phyloP scores from a whole-genome alignment of 2,113 vertebrate species.

The Rousettus leschenaultii region DNA sequence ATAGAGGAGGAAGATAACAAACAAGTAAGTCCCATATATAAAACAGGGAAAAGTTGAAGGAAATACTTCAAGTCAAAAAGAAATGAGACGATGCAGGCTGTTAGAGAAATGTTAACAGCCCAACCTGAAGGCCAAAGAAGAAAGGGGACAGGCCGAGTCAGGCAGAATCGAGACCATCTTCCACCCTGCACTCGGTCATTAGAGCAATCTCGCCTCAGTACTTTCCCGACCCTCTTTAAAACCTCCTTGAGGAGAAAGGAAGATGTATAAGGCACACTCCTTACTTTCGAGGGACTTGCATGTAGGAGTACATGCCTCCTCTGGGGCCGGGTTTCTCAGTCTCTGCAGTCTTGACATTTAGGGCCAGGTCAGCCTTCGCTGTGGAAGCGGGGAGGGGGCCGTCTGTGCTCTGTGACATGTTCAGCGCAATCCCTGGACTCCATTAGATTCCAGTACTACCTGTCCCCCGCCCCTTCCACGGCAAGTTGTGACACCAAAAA shows the following conservation, averaged over 20 bases:
- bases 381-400: background rate
- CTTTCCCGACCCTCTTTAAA: background rate
- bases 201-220: background rate
- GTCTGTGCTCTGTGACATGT: background rate
- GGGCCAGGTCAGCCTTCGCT: background rate
- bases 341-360: background rate
- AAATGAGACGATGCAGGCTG: background rate
- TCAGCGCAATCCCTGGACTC: background rate
- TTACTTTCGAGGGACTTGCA: background rate
- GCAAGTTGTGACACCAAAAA: background rate
- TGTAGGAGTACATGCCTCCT: background rate
- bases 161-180: background rate
- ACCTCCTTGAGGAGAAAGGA: background rate
- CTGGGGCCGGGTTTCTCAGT: background rate
- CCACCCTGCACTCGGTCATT: background rate
- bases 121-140: background rate
- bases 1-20: background rate
- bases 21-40: background rate
- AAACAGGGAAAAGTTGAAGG: background rate
- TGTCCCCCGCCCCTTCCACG: rapidly evolving
- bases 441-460: no score
- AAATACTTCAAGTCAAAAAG: background rate
- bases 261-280: background rate
- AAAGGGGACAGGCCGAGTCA: background rate
- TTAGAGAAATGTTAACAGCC: background rate